Percentiles rank a stretch among this genome's conserved stretches.
Evolutionary conservation across 1,140 invertebrate species (phyloP).

Genomic region (Solenopsis fugax): DNA sequence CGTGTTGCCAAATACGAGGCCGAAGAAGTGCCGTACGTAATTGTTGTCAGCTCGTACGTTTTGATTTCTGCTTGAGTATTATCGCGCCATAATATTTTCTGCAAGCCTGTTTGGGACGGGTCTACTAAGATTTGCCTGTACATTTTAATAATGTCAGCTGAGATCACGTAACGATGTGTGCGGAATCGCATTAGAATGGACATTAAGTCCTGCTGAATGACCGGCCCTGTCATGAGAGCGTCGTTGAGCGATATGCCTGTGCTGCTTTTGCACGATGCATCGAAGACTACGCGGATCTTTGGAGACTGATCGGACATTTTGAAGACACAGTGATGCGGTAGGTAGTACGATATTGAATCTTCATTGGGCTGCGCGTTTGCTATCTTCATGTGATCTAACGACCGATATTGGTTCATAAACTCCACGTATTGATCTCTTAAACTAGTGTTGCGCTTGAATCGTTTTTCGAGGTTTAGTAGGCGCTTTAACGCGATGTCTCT

Average conservation of each 20-base stretch:
- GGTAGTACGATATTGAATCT: neutral
- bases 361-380: neutral
- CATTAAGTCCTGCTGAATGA: neutral
- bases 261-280: neutral
- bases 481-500: neutral
- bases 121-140: neutral
- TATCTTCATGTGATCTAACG: neutral
- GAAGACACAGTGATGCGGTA: neutral
- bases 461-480: neutral
- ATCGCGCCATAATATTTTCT: neutral
- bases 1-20: neutral
- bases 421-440: neutral
- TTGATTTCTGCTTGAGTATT: neutral
- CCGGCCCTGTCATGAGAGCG: neutral
- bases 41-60: neutral
- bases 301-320: neutral
- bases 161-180: neutral
- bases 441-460: neutral
- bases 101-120: neutral
- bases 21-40: neutral
- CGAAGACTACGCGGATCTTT: neutral
- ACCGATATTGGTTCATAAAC: neutral
- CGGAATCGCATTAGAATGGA: constrained; percentile 5
- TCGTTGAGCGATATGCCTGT: neutral
- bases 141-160: neutral